Conservation (phyloP, 2,888 invertebrate genomes). For the Ceraclea dissimilis region DNA sequence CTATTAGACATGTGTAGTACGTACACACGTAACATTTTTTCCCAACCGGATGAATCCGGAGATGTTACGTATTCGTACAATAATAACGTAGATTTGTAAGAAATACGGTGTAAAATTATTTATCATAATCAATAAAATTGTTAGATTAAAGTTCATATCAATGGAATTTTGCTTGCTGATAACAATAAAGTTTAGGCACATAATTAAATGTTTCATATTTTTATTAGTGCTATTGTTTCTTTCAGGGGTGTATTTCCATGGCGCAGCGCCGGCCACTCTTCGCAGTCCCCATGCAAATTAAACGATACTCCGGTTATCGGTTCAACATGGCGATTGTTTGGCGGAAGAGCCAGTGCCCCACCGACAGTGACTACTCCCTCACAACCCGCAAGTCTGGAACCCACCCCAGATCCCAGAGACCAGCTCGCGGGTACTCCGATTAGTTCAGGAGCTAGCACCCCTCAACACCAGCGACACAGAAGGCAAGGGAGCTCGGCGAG, state of each 20-base stretch:
- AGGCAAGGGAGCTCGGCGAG: conserved; percentile 46
- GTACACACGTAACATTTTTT: too few relatives aligned
- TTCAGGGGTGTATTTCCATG: conserved; percentile 50
- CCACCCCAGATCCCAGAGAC: conserved; percentile 34
- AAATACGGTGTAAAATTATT: too few relatives aligned
- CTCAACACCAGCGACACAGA: conserved; percentile 33
- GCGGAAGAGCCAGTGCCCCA: conserved; percentile 32
- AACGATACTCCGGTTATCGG: not conserved
- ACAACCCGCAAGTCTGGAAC: conserved; percentile 30
- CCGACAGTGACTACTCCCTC: conserved; percentile 29
- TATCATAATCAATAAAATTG: too few relatives aligned
- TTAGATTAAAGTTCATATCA: too few relatives aligned
- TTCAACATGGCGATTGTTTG: conserved; percentile 19
- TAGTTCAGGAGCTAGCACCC: conserved; percentile 28
- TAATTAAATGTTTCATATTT: too few relatives aligned
- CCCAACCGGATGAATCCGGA: too few relatives aligned
- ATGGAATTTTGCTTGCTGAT: too few relatives aligned
- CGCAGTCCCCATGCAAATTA: not conserved
- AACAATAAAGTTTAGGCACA: too few relatives aligned
- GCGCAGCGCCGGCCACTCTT: conserved; percentile 34
- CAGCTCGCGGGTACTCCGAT: conserved; percentile 42
- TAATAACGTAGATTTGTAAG: too few relatives aligned
- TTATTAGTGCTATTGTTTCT: conserved; percentile 12
- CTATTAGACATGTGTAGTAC: too few relatives aligned
- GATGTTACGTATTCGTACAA: too few relatives aligned